Evolutionary conservation across 1,140 invertebrate species (phyloP), one percentile per base, ranked within the genome.

Genomic region (Akabosia matsudoensis): DNA sequence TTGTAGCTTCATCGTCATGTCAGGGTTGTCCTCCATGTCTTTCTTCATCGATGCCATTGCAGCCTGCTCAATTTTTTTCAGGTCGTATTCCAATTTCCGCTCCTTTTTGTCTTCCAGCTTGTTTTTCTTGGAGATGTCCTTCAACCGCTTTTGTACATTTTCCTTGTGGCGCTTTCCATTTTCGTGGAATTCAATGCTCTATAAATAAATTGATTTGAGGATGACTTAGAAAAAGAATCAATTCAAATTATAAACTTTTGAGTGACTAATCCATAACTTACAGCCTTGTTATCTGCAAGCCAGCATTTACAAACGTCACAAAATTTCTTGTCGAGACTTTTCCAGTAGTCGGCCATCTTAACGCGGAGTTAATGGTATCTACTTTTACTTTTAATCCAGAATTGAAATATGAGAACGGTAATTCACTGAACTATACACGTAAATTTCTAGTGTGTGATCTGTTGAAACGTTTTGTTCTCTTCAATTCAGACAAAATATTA

Each of bases 251-350:
- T 22, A 56, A 61, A 52, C 10, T 37, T 71, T 26, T 52, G 54
- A 51, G 78, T 74, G 79, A 56, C 24, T 4, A 56, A n/a, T 56
- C 54, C 37, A 10, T 45, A 45, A 85, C 90, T 90, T 88, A 95
- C 93, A 56, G 95, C 92, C 89, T 95, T 97, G 85, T 98, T 99
- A 86, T 98, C 96, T 73, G 95, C 92, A 81, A 97, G 92, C 96
- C 97, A 99, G 84, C 96, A 97, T 86, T 98, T 98, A 85, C 97
- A 99, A 85, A 96, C 96, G 81, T 98, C 95, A 83, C 97, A 99
- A 85, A 92, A 98, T 85, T 98, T 98, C 74, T 94, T 90, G 0
- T 93, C 93, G 81, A 96, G 91, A 33, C 96, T 98, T 86, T 97
- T 96, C 97, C 97, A 99, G 84, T 96, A 98, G 82, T 97, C 96